Base-by-base conservation (phyloP, 2,113 vertebrate genomes). In the Pica pica region DNA sequence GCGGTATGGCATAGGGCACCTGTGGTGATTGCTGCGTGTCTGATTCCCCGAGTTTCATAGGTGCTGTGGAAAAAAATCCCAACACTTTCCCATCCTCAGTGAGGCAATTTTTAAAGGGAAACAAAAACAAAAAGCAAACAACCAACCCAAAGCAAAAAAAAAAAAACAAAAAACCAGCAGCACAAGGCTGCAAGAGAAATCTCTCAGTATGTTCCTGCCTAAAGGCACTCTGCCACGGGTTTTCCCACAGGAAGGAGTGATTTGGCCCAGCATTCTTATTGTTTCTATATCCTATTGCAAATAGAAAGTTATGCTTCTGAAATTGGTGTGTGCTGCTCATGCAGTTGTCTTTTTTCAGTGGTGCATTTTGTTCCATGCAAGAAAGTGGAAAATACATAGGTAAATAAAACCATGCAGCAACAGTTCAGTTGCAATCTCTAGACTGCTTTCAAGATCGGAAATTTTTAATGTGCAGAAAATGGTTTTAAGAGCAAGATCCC, bases 201-300 rank as follows among this genome's bases (percentile, higher is more conserved):
- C 47, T 96, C 82, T 88, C 59, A 21, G 79, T 88, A 17, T 92
- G 76, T 90, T 96, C 73, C 77, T 96, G 94, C 88, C 92, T 83
- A 33, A 81, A 94, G 89, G 95, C 92, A 0, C 55, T 93, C 90
- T 93, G 95, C 95, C 92, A 90, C 0, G 90, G 92, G 92, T 96
- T 96, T 96, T 96, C 96, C 96, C 95, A 96, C 95, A 97, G 95
- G 95, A 97, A 97, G 92, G 80, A 96, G 94, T 94, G 73, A 95
- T 96, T 96, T 97, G 96, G 96, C 96, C 95, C 90, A 95, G 92
- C 19, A 3, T 93, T 87, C 94, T 96, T 92, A 97, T 96, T 97
- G 96, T 97, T 97, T 83, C 94, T 96, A 93, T 96, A 96, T 97
- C 94, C 96, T 95, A 96, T 78, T 90, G 92, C 96, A 95, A 93